Base-by-base conservation (phyloP, 1,140 invertebrate species). In the Atopsyche davidsoni region DNA sequence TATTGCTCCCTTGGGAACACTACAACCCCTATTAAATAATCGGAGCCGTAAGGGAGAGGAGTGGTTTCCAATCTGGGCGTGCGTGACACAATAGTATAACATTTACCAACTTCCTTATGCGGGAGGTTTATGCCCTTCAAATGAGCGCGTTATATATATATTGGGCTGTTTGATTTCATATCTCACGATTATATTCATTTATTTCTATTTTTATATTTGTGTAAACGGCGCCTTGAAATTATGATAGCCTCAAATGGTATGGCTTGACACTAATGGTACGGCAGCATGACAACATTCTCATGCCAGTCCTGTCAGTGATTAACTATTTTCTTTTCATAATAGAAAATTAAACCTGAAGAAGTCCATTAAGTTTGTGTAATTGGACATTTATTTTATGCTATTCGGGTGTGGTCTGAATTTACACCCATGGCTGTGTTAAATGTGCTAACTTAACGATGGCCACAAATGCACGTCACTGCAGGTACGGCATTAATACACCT, bases 141-240 rank as follows among this genome's bases (percentile, higher is more conserved):
- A 57, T 53, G 55, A 53, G 46, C 47, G 51, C 51, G 51, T 53
- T 57, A 57, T 53, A 57, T 53, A 57, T 57, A 57, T 53, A 57
- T 53, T 53, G 51, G 51, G 35, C 47, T 48, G 51, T 57, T 57
- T 57, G 55, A 57, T 57, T 53, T 51, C 51, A 47, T 57, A 57
- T 57, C 55, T 53, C 51, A 42, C 55, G 36, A 50, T 57, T 52
- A 47, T 53, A 49, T 53, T 51, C 51, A 53, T 57, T 51, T 39
- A 53, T 57, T 57, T 53, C 44, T 48, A 39, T 53, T 40, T 56
- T 55, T 57, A 53, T 57, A 57, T 57, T 57, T 57, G 55, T 57
- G 55, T 57, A 53, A 53, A 57, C 50, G 55, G 55, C 50, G 46
- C 51, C 55, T 57, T 35, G 51, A 46, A 57, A 53, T 57, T 57